Evolutionary conservation across 2,113 vertebrate genomes (phyloP).

Genomic region (Hemichromis elongatus): DNA sequence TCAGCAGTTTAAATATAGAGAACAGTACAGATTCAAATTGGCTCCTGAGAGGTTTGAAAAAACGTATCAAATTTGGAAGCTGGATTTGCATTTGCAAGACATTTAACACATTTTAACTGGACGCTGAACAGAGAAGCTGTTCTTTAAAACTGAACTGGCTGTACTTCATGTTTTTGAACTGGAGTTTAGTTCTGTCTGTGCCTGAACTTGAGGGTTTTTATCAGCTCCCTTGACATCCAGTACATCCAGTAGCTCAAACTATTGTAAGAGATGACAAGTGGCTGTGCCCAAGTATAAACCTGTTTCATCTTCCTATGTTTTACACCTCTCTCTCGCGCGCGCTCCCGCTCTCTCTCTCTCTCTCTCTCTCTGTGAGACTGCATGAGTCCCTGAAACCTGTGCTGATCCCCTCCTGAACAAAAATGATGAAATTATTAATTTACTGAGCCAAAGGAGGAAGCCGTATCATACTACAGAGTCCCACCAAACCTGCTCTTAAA

Average conservation of each 20-base stretch:
- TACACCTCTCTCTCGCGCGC: neutral
- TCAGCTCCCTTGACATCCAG: neutral
- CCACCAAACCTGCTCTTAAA: neutral
- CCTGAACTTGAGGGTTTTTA: neutral
- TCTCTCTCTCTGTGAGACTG: neutral
- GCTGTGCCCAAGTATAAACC: neutral
- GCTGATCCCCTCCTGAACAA: neutral
- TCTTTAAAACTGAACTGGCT: neutral
- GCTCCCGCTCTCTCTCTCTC: neutral
- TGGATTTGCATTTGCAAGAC: neutral
- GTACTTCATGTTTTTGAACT: neutral
- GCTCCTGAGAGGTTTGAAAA: neutral
- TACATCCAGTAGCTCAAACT: neutral
- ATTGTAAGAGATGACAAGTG: neutral
- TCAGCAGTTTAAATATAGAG: neutral
- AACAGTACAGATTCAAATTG: neutral
- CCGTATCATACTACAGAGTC: neutral
- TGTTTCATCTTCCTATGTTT: neutral
- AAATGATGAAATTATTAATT: neutral
- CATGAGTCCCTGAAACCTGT: neutral
- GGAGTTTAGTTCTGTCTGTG: neutral
- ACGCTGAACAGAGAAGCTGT: neutral
- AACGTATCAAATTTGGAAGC: fast-evolving
- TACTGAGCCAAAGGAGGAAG: neutral
- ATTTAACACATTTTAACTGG: neutral